Percentiles rank a stretch among this genome's conserved stretches.
phyloP scores from a whole-genome alignment of 2,888 invertebrate genomes.

The Hypomecis punctinalis region DNA sequence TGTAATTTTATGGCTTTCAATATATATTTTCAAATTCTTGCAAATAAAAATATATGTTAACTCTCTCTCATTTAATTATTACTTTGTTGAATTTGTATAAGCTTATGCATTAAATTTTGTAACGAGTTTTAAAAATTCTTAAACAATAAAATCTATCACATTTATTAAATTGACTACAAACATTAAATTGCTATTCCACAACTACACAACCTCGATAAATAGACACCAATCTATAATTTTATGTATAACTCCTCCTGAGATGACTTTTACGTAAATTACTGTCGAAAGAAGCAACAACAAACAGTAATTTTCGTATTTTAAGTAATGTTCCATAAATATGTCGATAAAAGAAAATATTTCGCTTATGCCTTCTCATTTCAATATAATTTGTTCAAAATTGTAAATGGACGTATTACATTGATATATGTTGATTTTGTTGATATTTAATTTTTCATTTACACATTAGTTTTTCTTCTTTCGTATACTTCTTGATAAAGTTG shows the following conservation, averaged over 20 bases:
- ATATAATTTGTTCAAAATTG: constrained; percentile 29
- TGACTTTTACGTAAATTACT: too few relatives aligned
- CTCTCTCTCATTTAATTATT: constrained; percentile 25
- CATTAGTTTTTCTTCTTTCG: not conserved
- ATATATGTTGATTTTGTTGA: not conserved
- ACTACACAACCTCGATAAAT: constrained; percentile 59
- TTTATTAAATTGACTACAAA: constrained; percentile 46
- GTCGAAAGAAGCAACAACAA: too few relatives aligned
- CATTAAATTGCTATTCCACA: constrained; percentile 39
- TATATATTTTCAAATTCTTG: constrained; percentile 11
- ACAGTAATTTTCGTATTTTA: constrained; percentile 7
- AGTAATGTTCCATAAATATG: not conserved
- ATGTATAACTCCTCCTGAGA: constrained; percentile 28
- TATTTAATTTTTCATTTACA: not conserved
- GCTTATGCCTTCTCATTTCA: constrained; percentile 28
- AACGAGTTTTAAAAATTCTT: constrained; percentile 2
- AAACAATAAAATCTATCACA: constrained; percentile 41
- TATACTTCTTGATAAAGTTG: too few relatives aligned
- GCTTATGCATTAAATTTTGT: constrained; percentile 19
- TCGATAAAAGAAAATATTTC: constrained; percentile 23
- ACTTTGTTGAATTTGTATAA: constrained; percentile 7
- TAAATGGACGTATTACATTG: constrained; percentile 36
- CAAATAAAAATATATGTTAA: constrained; percentile 31
- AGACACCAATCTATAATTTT: constrained; percentile 54
- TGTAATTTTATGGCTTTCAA: constrained; percentile 23